Base-by-base conservation (phyloP, 2,113 vertebrate species). In the Brachionichthys hirsutus region DNA sequence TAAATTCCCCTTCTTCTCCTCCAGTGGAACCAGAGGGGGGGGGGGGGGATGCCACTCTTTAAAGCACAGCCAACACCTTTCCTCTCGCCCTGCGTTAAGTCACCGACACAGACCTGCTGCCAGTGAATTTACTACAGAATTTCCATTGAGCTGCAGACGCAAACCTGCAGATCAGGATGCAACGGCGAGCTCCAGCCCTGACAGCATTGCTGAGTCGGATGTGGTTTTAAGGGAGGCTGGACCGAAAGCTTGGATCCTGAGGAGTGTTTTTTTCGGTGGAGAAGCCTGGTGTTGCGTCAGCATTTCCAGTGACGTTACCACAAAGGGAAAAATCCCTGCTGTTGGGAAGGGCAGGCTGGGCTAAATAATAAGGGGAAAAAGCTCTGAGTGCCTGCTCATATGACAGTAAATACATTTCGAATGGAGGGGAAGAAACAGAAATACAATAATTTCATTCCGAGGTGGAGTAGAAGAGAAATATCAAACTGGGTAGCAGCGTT, bases 281-380 rank as follows among this genome's bases (percentile, higher is more conserved):
- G 62, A 78, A 80, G 69, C 18, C 62, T 47, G 63, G 63, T 64
- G 60, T 48, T 61, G 70, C 77, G 66, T 86, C 76, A 84, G 71
- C 62, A 46, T 90, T 89, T 88, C 87, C 88, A 89, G 77, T 73
- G 79, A 84, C 17, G 64, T 76, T 38, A 66, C 61, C 64, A 3
- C 60, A 48, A 49, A 56, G 66, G 65, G 64, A 79, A 85, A 84
- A 75, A 68, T 77, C 69, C 59, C 70, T 51, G 70, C 73, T 67
- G 62, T 66, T 72, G 57, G 56, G 61, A 65, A 69, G 40, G 60
- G 44, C 45, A 12, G 53, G 59, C 59, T 56, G 16, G 2, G 20
- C 70, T 76, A 78, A 81, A 80, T n/a, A n/a, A n/a, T n/a, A n/a
- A 60, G 74, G 60, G 76, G 52, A 77, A 83, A 81, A 81, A 75